Percentiles rank a stretch among this genome's conserved stretches.
Evolutionary conservation across 2,797 vertebrate genomes (phyloP).

Genomic region (Poecilia picta): DNA sequence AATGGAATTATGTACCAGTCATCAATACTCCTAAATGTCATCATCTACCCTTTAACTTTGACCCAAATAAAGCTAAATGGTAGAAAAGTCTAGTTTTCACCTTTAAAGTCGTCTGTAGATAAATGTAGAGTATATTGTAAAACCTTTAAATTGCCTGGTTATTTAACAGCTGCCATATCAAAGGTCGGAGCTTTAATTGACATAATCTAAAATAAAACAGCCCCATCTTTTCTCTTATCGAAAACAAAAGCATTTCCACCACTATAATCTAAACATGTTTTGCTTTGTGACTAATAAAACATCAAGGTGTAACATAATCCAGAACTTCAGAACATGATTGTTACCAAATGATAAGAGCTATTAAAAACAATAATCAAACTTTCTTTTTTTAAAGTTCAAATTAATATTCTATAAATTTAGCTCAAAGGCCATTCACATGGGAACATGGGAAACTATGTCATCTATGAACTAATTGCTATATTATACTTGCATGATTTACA

Average conservation of each 20-base stretch:
- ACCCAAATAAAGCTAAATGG: background rate
- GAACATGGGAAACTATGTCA: constrained; percentile 45
- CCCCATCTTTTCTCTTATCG: constrained; percentile 12
- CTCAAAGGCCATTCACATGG: constrained; percentile 53
- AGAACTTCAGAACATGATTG: background rate
- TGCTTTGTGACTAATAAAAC: constrained; percentile 3
- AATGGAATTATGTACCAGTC: background rate
- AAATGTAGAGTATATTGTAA: background rate
- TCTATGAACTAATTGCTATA: constrained; percentile 39
- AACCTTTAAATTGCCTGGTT: background rate
- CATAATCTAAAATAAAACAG: background rate
- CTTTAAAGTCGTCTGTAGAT: background rate
- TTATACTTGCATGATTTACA: background rate
- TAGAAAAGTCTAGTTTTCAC: background rate
- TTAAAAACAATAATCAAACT: constrained; percentile 7
- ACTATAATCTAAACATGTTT: background rate
- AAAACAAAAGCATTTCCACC: background rate
- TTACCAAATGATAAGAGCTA: background rate
- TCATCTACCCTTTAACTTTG: background rate
- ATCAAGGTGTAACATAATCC: background rate
- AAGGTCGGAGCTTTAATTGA: background rate
- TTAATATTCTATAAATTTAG: constrained; percentile 46
- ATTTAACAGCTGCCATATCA: background rate
- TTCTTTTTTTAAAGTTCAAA: constrained; percentile 28
- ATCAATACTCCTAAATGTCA: background rate